These are phyloP conservation scores for Euwallacea similis DNA, from an alignment of 1,140 invertebrate species.

Conservation along the genomic window DNA sequence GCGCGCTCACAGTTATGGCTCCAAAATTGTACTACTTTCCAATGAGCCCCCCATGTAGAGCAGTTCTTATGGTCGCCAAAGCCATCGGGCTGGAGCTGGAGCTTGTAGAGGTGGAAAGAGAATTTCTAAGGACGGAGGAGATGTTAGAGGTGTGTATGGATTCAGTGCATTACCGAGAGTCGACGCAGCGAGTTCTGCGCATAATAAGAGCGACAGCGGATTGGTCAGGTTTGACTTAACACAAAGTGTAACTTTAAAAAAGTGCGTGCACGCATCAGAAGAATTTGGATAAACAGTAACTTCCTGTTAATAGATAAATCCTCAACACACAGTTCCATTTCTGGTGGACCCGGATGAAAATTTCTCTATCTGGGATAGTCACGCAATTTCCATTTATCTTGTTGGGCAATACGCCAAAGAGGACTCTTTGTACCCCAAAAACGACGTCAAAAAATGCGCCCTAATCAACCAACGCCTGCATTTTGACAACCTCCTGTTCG, in stretches of 20 bases:
- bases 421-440: slow-evolving; percentile 63
- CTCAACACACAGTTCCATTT: slow-evolving; percentile 70
- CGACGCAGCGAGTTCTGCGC: no score
- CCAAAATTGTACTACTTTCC: slow-evolving; percentile 6
- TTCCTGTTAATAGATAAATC: slow-evolving; percentile 57
- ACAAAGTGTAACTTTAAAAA: no score
- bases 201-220: no score
- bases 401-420: slow-evolving; percentile 61
- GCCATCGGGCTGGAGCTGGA: slow-evolving; percentile 74
- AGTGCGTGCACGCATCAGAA: no score
- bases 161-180: no score
- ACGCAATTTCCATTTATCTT: slow-evolving; percentile 63
- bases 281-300: background rate
- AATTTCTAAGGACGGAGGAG: slow-evolving; percentile 20
- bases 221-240: no score
- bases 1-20: background rate
- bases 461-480: slow-evolving; percentile 59
- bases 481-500: slow-evolving; percentile 54
- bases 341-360: slow-evolving; percentile 69
- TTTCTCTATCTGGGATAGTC: slow-evolving; percentile 53
- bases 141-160: slow-evolving; percentile 13
- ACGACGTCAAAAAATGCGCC: slow-evolving; percentile 58
- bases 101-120: slow-evolving; percentile 56
- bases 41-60: slow-evolving; percentile 69
- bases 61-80: slow-evolving; percentile 68